phyloP scores from a whole-genome alignment of 2,888 invertebrate species.

The Parnassius orleans region DNA sequence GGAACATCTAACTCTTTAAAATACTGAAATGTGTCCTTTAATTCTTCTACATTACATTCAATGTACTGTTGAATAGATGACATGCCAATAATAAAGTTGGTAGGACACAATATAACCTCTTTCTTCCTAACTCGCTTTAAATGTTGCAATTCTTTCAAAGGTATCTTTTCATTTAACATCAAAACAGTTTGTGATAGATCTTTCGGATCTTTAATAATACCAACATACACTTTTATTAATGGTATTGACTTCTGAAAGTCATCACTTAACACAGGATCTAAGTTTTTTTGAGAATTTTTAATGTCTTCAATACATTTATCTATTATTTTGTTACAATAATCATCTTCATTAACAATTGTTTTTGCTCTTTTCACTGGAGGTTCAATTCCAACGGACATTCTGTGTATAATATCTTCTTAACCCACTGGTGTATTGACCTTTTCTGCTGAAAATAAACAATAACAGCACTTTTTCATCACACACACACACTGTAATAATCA shows the following conservation, averaged over 20 bases:
- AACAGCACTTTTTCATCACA: constrained; percentile 60
- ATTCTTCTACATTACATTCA: constrained; percentile 66
- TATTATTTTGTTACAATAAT: constrained; percentile 34
- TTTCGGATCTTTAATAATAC: constrained; percentile 81
- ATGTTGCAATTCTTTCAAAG: constrained; percentile 83
- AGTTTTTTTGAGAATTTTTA: constrained; percentile 43
- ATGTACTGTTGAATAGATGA: constrained; percentile 63
- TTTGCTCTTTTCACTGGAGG: constrained; percentile 54
- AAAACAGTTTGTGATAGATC: constrained; percentile 83
- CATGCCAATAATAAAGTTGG: constrained; percentile 37
- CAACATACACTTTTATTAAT: constrained; percentile 81
- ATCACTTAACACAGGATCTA: constrained; percentile 78
- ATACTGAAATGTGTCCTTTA: constrained; percentile 69
- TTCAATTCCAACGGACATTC: constrained; percentile 35
- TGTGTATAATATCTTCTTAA: constrained; percentile 21
- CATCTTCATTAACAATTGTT: constrained; percentile 29
- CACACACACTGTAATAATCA: constrained; percentile 40
- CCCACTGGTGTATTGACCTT: constrained; percentile 30
- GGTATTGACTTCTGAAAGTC: constrained; percentile 72
- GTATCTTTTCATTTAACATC: constrained; percentile 79
- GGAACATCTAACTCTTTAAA: constrained; percentile 82
- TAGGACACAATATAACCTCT: constrained; percentile 80
- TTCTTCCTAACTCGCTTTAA: constrained; percentile 86
- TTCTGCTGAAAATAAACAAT: constrained; percentile 63
- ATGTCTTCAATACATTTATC: constrained; percentile 46